A percentile compares a stretch with the other conserved stretches of the same genome.
These are phyloP conservation scores for Drosophila suzukii DNA, from an alignment of 1,140 invertebrate species.

Conservation along the genomic window DNA sequence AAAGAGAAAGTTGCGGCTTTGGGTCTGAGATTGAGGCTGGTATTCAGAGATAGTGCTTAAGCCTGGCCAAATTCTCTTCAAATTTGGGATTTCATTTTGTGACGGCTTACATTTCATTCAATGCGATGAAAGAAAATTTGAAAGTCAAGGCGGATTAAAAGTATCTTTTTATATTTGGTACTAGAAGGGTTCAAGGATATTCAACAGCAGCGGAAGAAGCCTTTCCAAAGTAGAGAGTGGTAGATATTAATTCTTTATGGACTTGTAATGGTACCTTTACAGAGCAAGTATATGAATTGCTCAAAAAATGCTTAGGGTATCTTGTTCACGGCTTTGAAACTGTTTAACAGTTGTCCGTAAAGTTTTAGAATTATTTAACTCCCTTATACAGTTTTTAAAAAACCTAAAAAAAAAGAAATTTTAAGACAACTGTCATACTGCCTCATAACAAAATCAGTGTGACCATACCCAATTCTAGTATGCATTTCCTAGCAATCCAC, in stretches of 20 bases:
- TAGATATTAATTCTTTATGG: neutral
- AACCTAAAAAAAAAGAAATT: too few relatives aligned
- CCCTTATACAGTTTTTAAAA: too few relatives aligned
- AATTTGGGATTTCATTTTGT: slow-evolving; percentile 4
- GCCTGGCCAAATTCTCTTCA: slow-evolving; percentile 2
- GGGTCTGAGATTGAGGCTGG: slow-evolving; percentile 27
- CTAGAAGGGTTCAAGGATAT: slow-evolving; percentile 1
- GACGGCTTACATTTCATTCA: slow-evolving; percentile 24
- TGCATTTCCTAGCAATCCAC: too few relatives aligned
- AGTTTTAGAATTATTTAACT: too few relatives aligned
- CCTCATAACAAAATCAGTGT: too few relatives aligned
- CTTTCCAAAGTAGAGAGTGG: neutral
- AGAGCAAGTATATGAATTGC: neutral
- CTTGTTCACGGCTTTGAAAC: too few relatives aligned
- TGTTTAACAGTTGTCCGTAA: too few relatives aligned
- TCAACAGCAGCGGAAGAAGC: neutral
- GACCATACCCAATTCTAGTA: too few relatives aligned
- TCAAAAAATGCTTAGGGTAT: too few relatives aligned
- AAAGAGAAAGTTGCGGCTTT: slow-evolving; percentile 20
- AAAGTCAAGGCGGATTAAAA: slow-evolving; percentile 31
- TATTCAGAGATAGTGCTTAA: slow-evolving; percentile 11
- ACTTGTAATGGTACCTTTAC: too few relatives aligned
- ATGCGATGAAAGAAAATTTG: slow-evolving; percentile 11
- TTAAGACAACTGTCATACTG: too few relatives aligned
- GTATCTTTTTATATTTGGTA: neutral